These are phyloP conservation scores for Prolemur simus DNA, from an alignment of 2,113 vertebrate species.

Conservation along the genomic window DNA sequence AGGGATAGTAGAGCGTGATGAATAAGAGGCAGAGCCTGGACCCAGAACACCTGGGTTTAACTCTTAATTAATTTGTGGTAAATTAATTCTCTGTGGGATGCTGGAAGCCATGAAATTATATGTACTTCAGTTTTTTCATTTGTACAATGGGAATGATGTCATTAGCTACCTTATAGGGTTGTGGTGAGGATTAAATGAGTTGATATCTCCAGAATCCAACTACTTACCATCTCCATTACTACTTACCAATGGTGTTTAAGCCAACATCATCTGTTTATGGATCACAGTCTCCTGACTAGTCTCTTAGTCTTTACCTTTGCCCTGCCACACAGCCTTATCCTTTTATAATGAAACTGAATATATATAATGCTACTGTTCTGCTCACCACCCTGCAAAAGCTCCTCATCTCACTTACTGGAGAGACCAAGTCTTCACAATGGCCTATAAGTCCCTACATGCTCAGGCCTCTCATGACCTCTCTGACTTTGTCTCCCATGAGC, in stretches of 20 bases:
- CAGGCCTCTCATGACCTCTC: not conserved
- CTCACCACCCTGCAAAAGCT: not conserved
- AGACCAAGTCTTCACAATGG: not conserved
- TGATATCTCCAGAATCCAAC: not conserved
- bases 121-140: not conserved
- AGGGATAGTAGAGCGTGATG: rapidly evolving
- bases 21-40: not conserved
- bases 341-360: not conserved
- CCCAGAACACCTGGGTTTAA: not conserved
- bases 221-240: not conserved
- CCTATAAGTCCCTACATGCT: not conserved
- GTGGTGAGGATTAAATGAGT: not conserved
- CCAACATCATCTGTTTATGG: not conserved
- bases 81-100: not conserved
- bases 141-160: not conserved
- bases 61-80: not conserved
- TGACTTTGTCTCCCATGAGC: not conserved
- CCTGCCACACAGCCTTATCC: not conserved
- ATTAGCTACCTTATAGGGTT: not conserved
- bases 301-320: not conserved
- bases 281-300: not conserved
- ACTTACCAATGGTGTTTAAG: not conserved
- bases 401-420: not conserved
- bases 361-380: not conserved
- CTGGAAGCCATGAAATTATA: not conserved